These are phyloP conservation scores for Dreissena rostriformis DNA, from an alignment of 1,140 invertebrate species.

Conservation along the genomic window DNA sequence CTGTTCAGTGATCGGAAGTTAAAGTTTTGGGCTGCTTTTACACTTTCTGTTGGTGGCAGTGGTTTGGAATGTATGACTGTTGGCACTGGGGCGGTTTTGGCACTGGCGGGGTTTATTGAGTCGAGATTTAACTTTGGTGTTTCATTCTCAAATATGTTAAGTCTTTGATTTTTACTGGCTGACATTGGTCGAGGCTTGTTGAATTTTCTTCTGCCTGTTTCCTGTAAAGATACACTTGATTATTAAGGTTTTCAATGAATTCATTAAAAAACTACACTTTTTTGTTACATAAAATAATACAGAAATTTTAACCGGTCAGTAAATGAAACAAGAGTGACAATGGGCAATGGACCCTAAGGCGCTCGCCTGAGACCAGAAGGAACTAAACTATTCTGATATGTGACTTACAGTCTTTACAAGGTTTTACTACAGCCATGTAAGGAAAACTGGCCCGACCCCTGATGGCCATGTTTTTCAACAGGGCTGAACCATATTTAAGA, in stretches of 20 bases:
- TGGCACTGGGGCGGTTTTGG: constrained; percentile 28
- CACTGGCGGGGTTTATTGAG: background rate
- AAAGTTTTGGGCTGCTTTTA: background rate
- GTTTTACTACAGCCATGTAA: no score
- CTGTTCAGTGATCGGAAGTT: background rate
- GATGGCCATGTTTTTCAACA: no score
- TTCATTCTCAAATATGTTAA: constrained; percentile 52
- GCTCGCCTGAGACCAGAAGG: no score
- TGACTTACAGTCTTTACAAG: no score
- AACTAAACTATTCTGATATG: no score
- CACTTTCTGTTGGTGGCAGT: background rate
- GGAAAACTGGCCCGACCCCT: no score
- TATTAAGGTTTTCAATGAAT: no score
- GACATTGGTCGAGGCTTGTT: constrained; percentile 61
- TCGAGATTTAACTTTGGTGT: constrained; percentile 48
- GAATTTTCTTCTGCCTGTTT: constrained; percentile 54
- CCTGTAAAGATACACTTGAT: constrained; percentile 36
- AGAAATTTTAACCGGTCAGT: no score
- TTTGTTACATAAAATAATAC: background rate
- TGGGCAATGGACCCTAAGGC: no score
- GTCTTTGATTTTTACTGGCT: constrained; percentile 57
- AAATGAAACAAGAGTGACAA: no score
- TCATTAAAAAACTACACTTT: background rate
- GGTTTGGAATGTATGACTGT: constrained; percentile 41
- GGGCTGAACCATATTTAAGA: no score